Conservation (phyloP, 2,113 vertebrate species). For the Anhinga rufa region DNA sequence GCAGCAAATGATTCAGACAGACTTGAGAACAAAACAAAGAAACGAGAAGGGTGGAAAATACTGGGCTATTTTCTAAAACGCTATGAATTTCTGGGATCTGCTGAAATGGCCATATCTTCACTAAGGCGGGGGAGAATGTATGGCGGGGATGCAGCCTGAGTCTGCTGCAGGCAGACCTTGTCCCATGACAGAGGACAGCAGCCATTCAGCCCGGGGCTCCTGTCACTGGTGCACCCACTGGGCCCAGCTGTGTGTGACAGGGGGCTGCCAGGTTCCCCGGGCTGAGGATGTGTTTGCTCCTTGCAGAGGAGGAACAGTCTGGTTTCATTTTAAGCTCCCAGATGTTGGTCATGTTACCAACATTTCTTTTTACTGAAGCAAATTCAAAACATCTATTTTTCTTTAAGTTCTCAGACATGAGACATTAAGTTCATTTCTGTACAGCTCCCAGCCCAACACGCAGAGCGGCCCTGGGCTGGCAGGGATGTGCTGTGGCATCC, state of each 20-base stretch:
- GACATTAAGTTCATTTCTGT: background rate
- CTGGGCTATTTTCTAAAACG: background rate
- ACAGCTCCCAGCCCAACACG: background rate
- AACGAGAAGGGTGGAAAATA: background rate
- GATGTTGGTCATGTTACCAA: background rate
- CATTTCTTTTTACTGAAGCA: background rate
- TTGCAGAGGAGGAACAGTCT: background rate
- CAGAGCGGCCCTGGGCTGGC: background rate
- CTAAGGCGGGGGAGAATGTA: background rate
- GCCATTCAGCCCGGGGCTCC: accelerated
- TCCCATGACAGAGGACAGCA: background rate
- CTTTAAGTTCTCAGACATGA: background rate
- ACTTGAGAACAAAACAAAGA: background rate
- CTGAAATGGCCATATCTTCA: background rate
- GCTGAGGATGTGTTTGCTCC: background rate
- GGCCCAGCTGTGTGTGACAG: background rate
- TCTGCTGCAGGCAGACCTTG: accelerated
- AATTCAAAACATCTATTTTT: background rate
- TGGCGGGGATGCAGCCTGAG: background rate
- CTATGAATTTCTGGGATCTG: background rate
- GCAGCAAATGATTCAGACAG: background rate
- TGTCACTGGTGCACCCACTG: accelerated
- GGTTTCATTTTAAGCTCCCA: background rate
- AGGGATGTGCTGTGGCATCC: background rate
- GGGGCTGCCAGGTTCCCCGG: background rate